Evolutionary conservation across 2,888 invertebrate genomes (phyloP), one percentile per base, ranked within the genome.

Genomic region (Tenodera sinensis): DNA sequence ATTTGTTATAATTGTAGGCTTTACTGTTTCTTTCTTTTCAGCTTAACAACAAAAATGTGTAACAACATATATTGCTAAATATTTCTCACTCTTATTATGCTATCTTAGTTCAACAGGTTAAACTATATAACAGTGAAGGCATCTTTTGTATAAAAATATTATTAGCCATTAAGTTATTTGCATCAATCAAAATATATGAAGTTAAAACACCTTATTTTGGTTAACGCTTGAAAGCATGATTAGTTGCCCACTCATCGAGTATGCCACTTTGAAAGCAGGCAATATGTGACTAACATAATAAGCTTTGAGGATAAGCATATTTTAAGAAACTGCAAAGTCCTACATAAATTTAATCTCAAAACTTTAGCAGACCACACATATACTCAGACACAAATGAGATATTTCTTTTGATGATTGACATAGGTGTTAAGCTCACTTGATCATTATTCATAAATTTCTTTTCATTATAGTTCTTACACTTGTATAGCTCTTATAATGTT

Each of bases 101-200:
- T 81, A 83, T 28, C 30, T 87, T 87, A 71, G 20, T 86, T 86
- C 25, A 86, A 86, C 86, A 86, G 71, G 54, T 87, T 47, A 28
- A 87, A 87, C 83, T n/a, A 28, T 87, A 30, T 83, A 88, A 88
- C 89, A 89, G 42, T 89, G 81, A 89, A 89, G 89, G 89, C 89
- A 83, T 85, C 89, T 88, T 15, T 88, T 88, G 89, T 85, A 89
- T 54, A 88, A 88, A 89, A 88, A 89, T 89, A 88, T 88, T 88
- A 88, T 86, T 81, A 71, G 86, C 86, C 42, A 86, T 71, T 81
- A 28, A 81, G 87, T 83, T 87, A 34, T 34, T 87, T 82, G 82
- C 87, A 87, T 34, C 30, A 87, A 87, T 87, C 25, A 87, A 87
- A 42, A 83, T 87, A 54, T 42, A 20, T 84, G 47, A 42, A 85